Evolutionary conservation across 2,888 invertebrate genomes (phyloP).

Genomic region (Chymomyza caudatula): DNA sequence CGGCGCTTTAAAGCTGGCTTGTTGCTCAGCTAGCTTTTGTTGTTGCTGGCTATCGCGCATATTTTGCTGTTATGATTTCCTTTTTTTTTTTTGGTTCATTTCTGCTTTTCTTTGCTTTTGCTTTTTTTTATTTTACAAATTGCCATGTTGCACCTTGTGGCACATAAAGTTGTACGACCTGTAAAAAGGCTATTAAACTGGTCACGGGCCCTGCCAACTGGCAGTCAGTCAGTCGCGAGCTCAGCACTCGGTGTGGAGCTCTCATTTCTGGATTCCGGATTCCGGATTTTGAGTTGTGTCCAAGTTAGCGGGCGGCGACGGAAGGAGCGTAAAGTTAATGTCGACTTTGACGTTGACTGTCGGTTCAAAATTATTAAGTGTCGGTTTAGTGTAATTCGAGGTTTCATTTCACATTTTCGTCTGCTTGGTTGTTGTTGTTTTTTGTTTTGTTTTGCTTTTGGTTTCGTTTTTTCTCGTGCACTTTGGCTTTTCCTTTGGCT

Average conservation of each 20-base stretch:
- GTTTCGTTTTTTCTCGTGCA: not conserved
- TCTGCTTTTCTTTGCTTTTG: not conserved
- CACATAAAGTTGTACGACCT: conserved; percentile 68
- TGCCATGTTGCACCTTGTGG: conserved; percentile 8
- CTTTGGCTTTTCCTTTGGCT: not conserved
- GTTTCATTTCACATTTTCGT: conserved; percentile 63
- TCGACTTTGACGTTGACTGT: not conserved
- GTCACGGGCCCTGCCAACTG: not conserved
- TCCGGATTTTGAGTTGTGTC: not conserved
- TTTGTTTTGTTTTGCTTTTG: not conserved
- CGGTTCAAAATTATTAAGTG: conserved; percentile 61
- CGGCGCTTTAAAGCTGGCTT: not conserved
- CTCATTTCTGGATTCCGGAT: not conserved
- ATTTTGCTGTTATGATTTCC: not conserved
- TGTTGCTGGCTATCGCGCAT: not conserved
- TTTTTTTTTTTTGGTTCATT: conserved; percentile 2
- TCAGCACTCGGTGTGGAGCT: not conserved
- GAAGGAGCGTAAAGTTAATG: not conserved
- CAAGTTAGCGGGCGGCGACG: not conserved
- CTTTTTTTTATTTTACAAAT: conserved; percentile 27
- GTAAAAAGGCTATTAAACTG: conserved; percentile 70
- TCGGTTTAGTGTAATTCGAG: conserved; percentile 71
- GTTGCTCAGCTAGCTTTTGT: not conserved
- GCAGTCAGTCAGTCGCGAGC: not conserved
- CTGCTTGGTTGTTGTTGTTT: conserved; percentile 27